These are phyloP conservation scores for Scrobipalpa atriplicella DNA, from an alignment of 2,888 invertebrate genomes.

Conservation along the genomic window DNA sequence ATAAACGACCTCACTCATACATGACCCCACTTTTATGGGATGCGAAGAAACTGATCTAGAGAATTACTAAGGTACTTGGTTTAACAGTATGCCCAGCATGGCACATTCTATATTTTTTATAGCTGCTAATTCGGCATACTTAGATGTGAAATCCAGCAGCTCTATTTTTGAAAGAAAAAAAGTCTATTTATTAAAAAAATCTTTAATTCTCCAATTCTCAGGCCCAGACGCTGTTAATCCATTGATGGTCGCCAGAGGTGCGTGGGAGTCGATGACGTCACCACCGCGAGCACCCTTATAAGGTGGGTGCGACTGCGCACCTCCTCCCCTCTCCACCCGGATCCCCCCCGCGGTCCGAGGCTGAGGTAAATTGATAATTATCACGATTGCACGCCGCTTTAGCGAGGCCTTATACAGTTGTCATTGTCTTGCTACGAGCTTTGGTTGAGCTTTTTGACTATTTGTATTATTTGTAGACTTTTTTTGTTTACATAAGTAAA, in stretches of 20 bases:
- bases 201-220: neutral
- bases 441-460: neutral
- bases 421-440: slow-evolving; percentile 6
- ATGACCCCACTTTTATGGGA: no score
- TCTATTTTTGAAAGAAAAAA: neutral
- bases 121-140: no score
- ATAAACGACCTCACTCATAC: no score
- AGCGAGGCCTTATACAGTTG: slow-evolving; percentile 19
- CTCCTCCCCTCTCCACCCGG: neutral
- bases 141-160: no score
- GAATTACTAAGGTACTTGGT: neutral
- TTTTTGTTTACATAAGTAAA: neutral
- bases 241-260: slow-evolving; percentile 26
- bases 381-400: slow-evolving; percentile 8
- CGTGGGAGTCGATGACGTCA: slow-evolving; percentile 56
- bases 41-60: neutral
- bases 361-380: slow-evolving; percentile 27
- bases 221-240: neutral
- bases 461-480: neutral
- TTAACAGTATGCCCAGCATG: neutral
- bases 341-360: slow-evolving; percentile 23
- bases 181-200: neutral
- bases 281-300: slow-evolving; percentile 43
- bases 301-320: slow-evolving; percentile 34
- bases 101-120: no score